A percentile compares a stretch with the other conserved stretches of the same genome.
These are phyloP conservation scores for Actinernus sp. DNA, from an alignment of 92 coral and sea anemone species.

Conservation along the genomic window DNA sequence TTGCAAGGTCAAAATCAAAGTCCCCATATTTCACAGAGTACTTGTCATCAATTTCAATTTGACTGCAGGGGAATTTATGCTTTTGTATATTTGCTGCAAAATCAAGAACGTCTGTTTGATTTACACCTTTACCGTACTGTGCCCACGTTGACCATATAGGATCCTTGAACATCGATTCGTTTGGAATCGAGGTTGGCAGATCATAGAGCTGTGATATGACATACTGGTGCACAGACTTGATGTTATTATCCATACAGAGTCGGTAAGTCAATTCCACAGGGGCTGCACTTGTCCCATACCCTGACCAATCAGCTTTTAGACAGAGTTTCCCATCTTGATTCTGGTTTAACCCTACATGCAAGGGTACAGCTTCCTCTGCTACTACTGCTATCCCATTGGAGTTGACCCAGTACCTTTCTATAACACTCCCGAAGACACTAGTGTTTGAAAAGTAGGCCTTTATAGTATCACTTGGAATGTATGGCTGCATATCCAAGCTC, in stretches of 20 bases:
- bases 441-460: constrained; percentile 2
- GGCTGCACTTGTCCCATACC: constrained; percentile 24
- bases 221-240: constrained; percentile 63
- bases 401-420: constrained; percentile 83
- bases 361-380: constrained; percentile 78
- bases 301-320: constrained; percentile 58
- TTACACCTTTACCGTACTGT: constrained; percentile 57
- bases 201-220: constrained; percentile 49
- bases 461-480: constrained; percentile 61
- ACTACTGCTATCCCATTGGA: constrained; percentile 80
- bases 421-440: constrained; percentile 60
- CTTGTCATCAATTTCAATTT: constrained; percentile 80
- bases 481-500: constrained; percentile 61
- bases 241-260: constrained; percentile 67
- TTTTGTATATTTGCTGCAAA: constrained; percentile 47
- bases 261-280: constrained; percentile 53
- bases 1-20: constrained; percentile 72
- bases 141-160: constrained; percentile 96
- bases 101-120: constrained; percentile 56
- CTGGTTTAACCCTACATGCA: constrained; percentile 80
- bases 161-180: constrained; percentile 68
- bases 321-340: constrained; percentile 46
- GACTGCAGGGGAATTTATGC: constrained; percentile 68
- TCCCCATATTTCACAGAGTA: constrained; percentile 86
- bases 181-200: constrained; percentile 62